Conservation (phyloP, 2,888 invertebrate genomes). For the Vannuccia rotundouncinata region DNA sequence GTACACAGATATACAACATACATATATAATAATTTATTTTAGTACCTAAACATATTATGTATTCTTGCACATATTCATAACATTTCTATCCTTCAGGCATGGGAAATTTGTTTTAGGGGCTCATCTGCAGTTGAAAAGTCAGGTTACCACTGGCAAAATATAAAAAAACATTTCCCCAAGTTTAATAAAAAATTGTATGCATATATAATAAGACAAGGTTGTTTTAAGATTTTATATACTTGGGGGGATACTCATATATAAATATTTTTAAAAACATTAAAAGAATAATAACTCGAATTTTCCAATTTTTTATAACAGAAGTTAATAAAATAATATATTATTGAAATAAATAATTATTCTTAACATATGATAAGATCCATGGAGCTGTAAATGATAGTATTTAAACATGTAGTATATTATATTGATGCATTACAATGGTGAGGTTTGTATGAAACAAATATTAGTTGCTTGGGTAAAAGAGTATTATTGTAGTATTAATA, state of each 20-base stretch:
- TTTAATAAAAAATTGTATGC: not conserved
- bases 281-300: not conserved
- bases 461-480: not conserved
- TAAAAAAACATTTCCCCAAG: not conserved
- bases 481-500: no score
- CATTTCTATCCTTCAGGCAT: no score
- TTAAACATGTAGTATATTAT: no score
- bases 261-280: not conserved
- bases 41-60: no score
- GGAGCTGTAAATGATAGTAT: no score
- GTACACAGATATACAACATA: no score
- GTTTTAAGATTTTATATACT: not conserved
- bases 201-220: not conserved
- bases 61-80: no score
- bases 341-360: not conserved
- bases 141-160: not conserved
- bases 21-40: no score
- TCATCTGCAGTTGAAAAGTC: not conserved
- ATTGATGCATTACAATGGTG: no score
- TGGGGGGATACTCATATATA: not conserved
- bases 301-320: not conserved
- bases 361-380: not conserved
- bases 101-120: not conserved
- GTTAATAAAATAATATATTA: not conserved
- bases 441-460: no score